A percentile compares a stretch with the other conserved stretches of the same genome.
phyloP scores from a whole-genome alignment of 1,140 invertebrate species.

The Drosophila orosa region DNA sequence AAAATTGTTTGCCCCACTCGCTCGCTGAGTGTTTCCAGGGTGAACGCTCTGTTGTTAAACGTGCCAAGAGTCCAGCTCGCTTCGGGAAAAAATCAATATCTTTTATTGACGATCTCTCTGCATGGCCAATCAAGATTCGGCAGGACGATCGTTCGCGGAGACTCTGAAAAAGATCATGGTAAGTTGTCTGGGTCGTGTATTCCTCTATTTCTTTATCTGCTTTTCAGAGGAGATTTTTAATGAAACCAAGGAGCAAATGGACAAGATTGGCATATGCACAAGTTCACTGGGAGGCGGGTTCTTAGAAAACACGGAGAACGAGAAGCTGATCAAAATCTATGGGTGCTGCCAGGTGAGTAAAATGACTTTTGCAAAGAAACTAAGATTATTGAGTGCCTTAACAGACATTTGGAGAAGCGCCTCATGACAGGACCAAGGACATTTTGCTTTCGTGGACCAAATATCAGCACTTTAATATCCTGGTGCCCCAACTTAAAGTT shows the following conservation, averaged over 20 bases:
- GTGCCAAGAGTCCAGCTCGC: slow-evolving; percentile 23
- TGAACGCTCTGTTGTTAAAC: slow-evolving; percentile 27
- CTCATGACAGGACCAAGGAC: slow-evolving; percentile 32
- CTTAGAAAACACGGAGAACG: slow-evolving; percentile 14
- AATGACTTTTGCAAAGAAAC: too few species aligned
- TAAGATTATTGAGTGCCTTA: not conserved
- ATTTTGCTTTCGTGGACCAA: slow-evolving; percentile 34
- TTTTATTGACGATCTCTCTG: slow-evolving; percentile 17
- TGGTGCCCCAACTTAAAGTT: not conserved
- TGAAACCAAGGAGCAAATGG: slow-evolving; percentile 9
- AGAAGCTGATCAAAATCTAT: slow-evolving; percentile 11
- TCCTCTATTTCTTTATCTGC: not conserved
- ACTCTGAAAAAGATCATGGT: slow-evolving; percentile 6
- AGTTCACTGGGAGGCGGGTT: slow-evolving; percentile 22
- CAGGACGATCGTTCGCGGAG: slow-evolving; percentile 24
- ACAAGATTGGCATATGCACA: slow-evolving; percentile 23
- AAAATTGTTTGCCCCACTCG: not conserved
- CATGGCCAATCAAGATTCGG: slow-evolving; percentile 16
- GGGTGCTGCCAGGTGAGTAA: slow-evolving; percentile 31
- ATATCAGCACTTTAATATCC: slow-evolving; percentile 20
- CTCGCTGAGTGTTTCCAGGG: slow-evolving; percentile 1
- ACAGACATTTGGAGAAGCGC: slow-evolving; percentile 32
- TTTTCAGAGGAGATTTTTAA: slow-evolving; percentile 16
- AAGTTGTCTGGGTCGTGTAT: not conserved
- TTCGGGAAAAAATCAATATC: slow-evolving; percentile 17